Evolutionary conservation across 2,797 vertebrate species (phyloP).

Genomic region (Lithobates pipiens): DNA sequence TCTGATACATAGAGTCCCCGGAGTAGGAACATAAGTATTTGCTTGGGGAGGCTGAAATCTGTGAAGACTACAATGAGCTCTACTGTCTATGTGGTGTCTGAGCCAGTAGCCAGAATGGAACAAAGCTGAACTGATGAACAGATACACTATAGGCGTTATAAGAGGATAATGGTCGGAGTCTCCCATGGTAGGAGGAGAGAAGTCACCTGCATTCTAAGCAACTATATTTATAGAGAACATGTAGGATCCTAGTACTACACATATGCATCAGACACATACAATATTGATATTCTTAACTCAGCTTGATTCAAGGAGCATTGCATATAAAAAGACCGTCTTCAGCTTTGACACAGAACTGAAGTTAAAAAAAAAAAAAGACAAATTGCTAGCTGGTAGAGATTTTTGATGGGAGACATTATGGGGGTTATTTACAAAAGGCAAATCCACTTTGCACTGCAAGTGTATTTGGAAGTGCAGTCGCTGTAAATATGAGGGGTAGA

Average conservation of each 20-base stretch:
- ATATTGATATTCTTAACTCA: too few relatives aligned
- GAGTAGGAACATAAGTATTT: neutral
- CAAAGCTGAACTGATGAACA: constrained; percentile 11
- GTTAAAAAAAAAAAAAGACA: too few relatives aligned
- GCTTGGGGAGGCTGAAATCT: neutral
- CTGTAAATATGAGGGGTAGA: too few relatives aligned
- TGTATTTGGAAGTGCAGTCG: too few relatives aligned
- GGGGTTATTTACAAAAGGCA: too few relatives aligned
- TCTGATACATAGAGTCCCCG: constrained; percentile 16
- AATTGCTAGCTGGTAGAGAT: too few relatives aligned
- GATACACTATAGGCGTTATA: constrained; percentile 20
- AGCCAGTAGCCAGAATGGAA: constrained; percentile 14
- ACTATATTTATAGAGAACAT: constrained; percentile 17
- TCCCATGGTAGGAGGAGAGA: neutral
- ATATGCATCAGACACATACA: too few relatives aligned
- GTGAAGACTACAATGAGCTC: constrained; percentile 16
- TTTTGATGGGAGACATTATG: too few relatives aligned
- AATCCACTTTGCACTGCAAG: too few relatives aligned
- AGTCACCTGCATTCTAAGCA: constrained; percentile 19
- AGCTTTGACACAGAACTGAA: too few relatives aligned
- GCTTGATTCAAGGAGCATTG: too few relatives aligned
- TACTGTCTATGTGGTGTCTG: constrained; percentile 4
- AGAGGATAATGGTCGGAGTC: neutral
- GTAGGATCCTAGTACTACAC: neutral
- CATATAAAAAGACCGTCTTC: too few relatives aligned